Evolutionary conservation across 2,888 invertebrate genomes (phyloP).

Genomic region (Teleogryllus oceanicus): DNA sequence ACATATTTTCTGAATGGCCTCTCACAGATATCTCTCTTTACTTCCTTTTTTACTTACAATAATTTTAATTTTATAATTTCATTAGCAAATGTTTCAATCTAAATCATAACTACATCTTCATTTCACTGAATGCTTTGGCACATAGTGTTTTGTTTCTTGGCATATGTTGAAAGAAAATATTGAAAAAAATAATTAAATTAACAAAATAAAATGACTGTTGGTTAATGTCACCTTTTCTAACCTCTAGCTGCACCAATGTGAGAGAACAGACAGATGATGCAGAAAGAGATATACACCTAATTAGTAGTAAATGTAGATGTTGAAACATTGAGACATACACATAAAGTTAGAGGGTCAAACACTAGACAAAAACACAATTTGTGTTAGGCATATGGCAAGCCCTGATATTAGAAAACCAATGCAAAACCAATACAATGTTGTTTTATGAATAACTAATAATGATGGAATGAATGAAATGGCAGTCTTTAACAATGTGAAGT

Average conservation of each 20-base stretch:
- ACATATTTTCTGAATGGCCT: too few relatives aligned
- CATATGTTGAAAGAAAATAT: not conserved
- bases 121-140: not conserved
- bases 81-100: too few relatives aligned
- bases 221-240: slow-evolving; percentile 18
- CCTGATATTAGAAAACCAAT: slow-evolving; percentile 30
- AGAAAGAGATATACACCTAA: slow-evolving; percentile 30
- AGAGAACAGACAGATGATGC: slow-evolving; percentile 23
- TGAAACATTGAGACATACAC: slow-evolving; percentile 65
- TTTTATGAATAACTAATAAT: too few relatives aligned
- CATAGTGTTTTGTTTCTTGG: not conserved
- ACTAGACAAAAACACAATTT: slow-evolving; percentile 82
- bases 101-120: too few relatives aligned
- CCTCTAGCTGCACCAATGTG: not conserved
- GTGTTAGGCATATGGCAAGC: slow-evolving; percentile 31
- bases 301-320: slow-evolving; percentile 31
- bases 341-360: slow-evolving; percentile 61
- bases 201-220: slow-evolving; percentile 28
- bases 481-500: too few relatives aligned
- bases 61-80: too few relatives aligned
- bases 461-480: too few relatives aligned
- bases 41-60: too few relatives aligned
- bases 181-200: not conserved
- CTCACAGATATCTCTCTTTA: too few relatives aligned
- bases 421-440: not conserved